Evolutionary conservation across 2,888 invertebrate genomes (phyloP).

Genomic region (Drosophila pseudotakahashii): DNA sequence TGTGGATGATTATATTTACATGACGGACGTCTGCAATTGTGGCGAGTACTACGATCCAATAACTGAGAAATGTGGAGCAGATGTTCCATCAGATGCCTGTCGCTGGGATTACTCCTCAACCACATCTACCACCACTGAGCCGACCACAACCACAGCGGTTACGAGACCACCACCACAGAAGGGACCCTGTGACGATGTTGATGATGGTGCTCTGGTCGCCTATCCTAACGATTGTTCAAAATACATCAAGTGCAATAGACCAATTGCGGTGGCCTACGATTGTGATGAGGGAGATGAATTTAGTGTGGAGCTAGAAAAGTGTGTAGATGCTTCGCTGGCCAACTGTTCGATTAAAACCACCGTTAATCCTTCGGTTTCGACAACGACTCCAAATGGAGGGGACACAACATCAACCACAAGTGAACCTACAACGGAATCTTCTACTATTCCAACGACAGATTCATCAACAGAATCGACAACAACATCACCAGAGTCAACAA

Average conservation of each 20-base stretch:
- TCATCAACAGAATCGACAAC: background rate
- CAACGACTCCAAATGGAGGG: slow-evolving; percentile 12
- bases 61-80: slow-evolving; percentile 55
- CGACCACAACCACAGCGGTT: slow-evolving; percentile 25
- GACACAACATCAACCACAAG: slow-evolving; percentile 2
- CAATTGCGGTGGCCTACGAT: slow-evolving; percentile 60
- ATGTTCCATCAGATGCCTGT: slow-evolving; percentile 70
- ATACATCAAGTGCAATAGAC: slow-evolving; percentile 63
- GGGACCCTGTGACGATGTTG: slow-evolving; percentile 60
- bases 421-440: background rate
- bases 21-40: slow-evolving; percentile 67
- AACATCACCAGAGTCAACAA: background rate
- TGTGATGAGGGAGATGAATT: slow-evolving; percentile 68
- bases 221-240: slow-evolving; percentile 74
- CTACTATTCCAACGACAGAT: background rate
- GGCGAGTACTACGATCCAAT: slow-evolving; percentile 72
- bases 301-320: slow-evolving; percentile 48
- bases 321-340: slow-evolving; percentile 62
- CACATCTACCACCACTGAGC: slow-evolving; percentile 41
- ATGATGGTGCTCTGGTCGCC: slow-evolving; percentile 52
- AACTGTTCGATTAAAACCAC: slow-evolving; percentile 55
- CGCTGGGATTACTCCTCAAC: slow-evolving; percentile 61
- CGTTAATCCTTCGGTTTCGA: slow-evolving; percentile 12
- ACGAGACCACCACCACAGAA: slow-evolving; percentile 66
- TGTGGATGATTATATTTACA: slow-evolving; percentile 63